Evolutionary conservation across 2,888 invertebrate genomes (phyloP).

Genomic region (Oegoconia quadripuncta): DNA sequence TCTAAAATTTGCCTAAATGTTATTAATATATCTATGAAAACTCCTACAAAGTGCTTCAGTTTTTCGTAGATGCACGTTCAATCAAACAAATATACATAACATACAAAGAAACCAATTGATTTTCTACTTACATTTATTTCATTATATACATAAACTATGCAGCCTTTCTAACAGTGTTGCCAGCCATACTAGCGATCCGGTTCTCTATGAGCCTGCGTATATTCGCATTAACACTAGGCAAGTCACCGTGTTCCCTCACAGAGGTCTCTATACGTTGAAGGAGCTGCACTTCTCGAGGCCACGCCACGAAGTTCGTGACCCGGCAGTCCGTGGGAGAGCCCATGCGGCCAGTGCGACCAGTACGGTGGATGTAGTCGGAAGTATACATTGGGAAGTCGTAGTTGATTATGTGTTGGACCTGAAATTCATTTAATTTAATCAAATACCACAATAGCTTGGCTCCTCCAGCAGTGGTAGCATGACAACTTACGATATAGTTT

Average conservation of each 20-base stretch:
- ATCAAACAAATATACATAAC: too few relatives aligned
- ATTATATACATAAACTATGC: too few relatives aligned
- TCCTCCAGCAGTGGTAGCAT: too few relatives aligned
- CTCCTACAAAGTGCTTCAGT: too few relatives aligned
- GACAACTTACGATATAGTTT: too few relatives aligned
- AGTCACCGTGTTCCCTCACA: conserved; percentile 79
- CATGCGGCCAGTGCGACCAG: conserved; percentile 93
- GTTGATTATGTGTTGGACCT: conserved; percentile 92
- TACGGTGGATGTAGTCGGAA: conserved; percentile 95
- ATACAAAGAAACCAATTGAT: too few relatives aligned
- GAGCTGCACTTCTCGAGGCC: conserved; percentile 79
- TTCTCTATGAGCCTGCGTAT: conserved; percentile 79
- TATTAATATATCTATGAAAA: too few relatives aligned
- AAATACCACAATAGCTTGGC: too few relatives aligned
- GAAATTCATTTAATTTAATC: conserved; percentile 18
- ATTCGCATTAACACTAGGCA: conserved; percentile 91
- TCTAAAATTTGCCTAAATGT: too few relatives aligned
- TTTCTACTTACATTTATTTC: too few relatives aligned
- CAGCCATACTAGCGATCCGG: conserved; percentile 41
- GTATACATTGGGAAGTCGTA: conserved; percentile 95
- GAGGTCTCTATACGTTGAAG: conserved; percentile 92
- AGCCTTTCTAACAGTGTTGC: too few relatives aligned
- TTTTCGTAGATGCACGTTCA: too few relatives aligned
- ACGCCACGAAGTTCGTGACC: conserved; percentile 90
- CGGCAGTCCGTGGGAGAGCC: conserved; percentile 82